Evolutionary conservation across 2,888 invertebrate species (phyloP).

Genomic region (Panzeria rudis): DNA sequence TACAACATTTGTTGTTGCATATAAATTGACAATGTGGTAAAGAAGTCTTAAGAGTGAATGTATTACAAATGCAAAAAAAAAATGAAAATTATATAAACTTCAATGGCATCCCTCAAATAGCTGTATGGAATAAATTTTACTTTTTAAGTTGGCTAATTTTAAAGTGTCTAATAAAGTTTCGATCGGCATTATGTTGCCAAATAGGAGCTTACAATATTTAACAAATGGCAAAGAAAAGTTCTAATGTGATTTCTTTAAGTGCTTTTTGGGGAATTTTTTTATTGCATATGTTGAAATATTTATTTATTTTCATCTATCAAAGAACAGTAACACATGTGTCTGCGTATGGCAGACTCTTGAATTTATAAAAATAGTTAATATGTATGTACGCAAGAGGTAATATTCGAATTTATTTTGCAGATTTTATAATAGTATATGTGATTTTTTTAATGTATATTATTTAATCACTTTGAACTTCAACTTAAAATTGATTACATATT

Average conservation of each 20-base stretch:
- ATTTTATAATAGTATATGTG: too few relatives aligned
- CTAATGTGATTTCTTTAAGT: conserved; percentile 20
- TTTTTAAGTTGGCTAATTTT: conserved; percentile 27
- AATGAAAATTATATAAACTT: conserved; percentile 18
- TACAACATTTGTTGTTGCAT: conserved; percentile 20
- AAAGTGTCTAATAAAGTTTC: conserved; percentile 6
- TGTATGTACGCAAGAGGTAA: too few relatives aligned
- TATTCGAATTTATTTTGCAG: too few relatives aligned
- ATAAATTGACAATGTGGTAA: conserved; percentile 27
- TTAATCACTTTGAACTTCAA: background rate
- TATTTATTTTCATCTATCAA: background rate
- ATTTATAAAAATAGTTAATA: too few relatives aligned
- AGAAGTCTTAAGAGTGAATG: conserved; percentile 22
- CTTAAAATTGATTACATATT: background rate
- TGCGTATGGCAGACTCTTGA: too few relatives aligned
- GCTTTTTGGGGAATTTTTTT: background rate
- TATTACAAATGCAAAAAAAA: conserved; percentile 16
- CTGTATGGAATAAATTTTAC: conserved; percentile 18
- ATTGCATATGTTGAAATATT: background rate
- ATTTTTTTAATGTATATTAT: too few relatives aligned
- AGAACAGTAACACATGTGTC: too few relatives aligned
- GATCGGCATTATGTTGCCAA: background rate
- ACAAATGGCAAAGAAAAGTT: background rate
- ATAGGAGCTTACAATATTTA: background rate
- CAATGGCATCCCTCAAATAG: conserved; percentile 7